Percentiles rank a stretch among this genome's conserved stretches.
Conservation (phyloP, 2,113 vertebrate genomes). For the Microcebus griseorufus region DNA sequence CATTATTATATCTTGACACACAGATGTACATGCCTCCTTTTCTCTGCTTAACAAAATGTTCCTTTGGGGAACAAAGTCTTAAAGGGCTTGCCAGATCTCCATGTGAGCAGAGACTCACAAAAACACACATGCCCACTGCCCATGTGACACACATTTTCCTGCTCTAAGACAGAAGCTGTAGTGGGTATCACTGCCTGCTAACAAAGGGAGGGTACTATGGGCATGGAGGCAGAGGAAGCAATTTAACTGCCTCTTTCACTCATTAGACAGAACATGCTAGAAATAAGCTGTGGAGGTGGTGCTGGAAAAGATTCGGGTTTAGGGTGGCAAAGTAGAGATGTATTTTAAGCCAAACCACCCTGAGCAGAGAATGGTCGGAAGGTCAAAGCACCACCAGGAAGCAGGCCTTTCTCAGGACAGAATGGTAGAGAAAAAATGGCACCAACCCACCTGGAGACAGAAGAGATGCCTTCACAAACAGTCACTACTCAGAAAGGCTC, state of each 20-base stretch:
- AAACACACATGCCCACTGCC: background rate
- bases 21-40: background rate
- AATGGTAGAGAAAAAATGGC: background rate
- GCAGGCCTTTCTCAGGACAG: background rate
- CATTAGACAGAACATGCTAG: background rate
- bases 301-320: background rate
- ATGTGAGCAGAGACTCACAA: background rate
- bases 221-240: background rate
- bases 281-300: background rate
- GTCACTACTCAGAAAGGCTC: background rate
- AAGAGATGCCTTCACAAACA: background rate
- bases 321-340: background rate
- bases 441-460: background rate
- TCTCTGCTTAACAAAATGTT: constrained; percentile 34
- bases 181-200: background rate
- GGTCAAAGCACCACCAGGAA: background rate
- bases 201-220: background rate
- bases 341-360: background rate
- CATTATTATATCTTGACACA: background rate
- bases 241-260: background rate
- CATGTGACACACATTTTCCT: background rate
- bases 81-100: background rate
- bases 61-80: constrained; percentile 18
- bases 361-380: background rate
- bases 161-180: background rate